Evolutionary conservation across 2,888 invertebrate species (phyloP), one percentile per base, ranked within the genome.

Genomic region (Drosophila dives): DNA sequence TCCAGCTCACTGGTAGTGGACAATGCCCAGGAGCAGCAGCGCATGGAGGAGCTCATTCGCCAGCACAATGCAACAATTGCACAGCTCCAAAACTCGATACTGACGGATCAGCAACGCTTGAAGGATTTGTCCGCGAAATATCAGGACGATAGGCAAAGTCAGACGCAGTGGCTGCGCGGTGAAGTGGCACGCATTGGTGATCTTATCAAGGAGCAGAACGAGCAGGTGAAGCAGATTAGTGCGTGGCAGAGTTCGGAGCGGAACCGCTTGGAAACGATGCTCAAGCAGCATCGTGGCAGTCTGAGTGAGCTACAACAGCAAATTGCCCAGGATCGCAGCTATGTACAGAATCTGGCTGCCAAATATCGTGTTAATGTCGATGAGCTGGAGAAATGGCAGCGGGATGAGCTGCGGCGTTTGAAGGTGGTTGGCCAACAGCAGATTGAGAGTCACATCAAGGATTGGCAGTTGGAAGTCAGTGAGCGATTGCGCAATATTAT

Each of bases 301-400:
- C 83, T 92, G 0, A 87, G 74, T 3, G 91, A 91, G 12, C 59
- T 92, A 63, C 87, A 91, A 56, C 82, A 83, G 26, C 91, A 91
- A 63, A 91, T 92, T 77, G 80, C 81, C 1, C 83, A 76, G 20
- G 92, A 92, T 72, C 91, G 90, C 20, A 81, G 63, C 36, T 91
- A 93, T 20, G 83, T 93, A 0, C 85, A 91, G 68, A 77, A 74
- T 10, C 45, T 92, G 67, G 92, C 92, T 4, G 80, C 83, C 34
- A 92, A 92, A 51, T 92, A 92, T 59, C 90, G 92, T 17, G 90
- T 92, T 1, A 90, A 89, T 42, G 87, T 93, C 51, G 92, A 92
- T 23, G 93, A 92, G 40, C 76, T 92, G 10, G 92, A 92, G 64
- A 89, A 90, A 33, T 92, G 92, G 92, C 93, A 92, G 61, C 86